A percentile compares a stretch with the other conserved stretches of the same genome.
These are phyloP conservation scores for Caenorhabditis inopinata DNA, from an alignment of 1,140 invertebrate genomes.

Conservation along the genomic window DNA sequence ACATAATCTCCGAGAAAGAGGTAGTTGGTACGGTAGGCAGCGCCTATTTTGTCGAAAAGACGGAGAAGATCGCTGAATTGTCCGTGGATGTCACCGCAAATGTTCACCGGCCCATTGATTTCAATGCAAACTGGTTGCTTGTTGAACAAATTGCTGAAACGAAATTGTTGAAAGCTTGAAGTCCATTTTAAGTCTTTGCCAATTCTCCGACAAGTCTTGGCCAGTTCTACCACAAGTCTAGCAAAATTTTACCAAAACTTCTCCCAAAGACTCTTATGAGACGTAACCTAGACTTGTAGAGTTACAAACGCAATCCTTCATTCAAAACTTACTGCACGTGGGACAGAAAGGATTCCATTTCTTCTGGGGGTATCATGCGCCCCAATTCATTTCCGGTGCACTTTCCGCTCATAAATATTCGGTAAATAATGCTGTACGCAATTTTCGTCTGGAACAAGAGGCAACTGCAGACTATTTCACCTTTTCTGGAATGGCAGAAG, in stretches of 20 bases:
- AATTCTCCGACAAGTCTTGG: too few relatives aligned
- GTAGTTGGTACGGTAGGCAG: conserved; percentile 23
- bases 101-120: conserved; percentile 68
- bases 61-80: conserved; percentile 50
- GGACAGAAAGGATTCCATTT: neutral
- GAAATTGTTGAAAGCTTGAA: too few relatives aligned
- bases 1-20: conserved; percentile 42
- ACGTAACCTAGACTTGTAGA: too few relatives aligned
- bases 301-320: too few relatives aligned
- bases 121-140: neutral
- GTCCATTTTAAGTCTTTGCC: too few relatives aligned
- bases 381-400: neutral
- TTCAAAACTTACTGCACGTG: neutral
- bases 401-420: neutral
- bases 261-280: too few relatives aligned
- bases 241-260: too few relatives aligned
- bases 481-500: too few relatives aligned
- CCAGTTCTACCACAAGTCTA: too few relatives aligned
- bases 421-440: neutral
- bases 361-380: neutral
- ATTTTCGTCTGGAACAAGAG: neutral
- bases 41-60: conserved; percentile 66
- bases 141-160: neutral
- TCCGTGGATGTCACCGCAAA: conserved; percentile 59
- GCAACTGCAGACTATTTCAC: too few relatives aligned